These are phyloP conservation scores for Conops quadrifasciatus DNA, from an alignment of 2,888 invertebrate species.

Conservation along the genomic window DNA sequence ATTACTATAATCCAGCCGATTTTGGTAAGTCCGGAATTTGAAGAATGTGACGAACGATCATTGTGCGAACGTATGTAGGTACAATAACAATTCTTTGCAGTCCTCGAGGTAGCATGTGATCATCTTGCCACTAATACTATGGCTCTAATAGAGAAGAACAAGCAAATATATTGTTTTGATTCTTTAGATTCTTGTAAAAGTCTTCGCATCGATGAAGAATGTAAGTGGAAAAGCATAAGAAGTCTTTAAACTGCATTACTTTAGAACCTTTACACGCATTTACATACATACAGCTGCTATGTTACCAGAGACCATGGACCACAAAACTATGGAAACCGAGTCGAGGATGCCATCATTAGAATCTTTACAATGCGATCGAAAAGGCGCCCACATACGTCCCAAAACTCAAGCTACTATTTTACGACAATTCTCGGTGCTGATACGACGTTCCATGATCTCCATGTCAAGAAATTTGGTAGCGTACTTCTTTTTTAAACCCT, in stretches of 20 bases:
- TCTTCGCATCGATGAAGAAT: slow-evolving; percentile 45
- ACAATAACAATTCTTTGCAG: slow-evolving; percentile 43
- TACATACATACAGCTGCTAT: slow-evolving; percentile 14
- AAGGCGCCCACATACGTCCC: slow-evolving; percentile 42
- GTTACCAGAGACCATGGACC: neutral
- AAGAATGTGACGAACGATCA: neutral
- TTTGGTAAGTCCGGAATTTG: slow-evolving; percentile 76
- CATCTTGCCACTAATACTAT: slow-evolving; percentile 66
- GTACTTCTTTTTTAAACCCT: neutral
- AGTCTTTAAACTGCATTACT: no score
- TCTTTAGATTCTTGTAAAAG: neutral
- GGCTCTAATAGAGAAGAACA: slow-evolving; percentile 47
- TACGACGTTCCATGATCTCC: slow-evolving; percentile 65
- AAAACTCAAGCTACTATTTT: slow-evolving; percentile 59
- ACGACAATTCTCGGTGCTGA: slow-evolving; percentile 66
- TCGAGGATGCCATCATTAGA: no score
- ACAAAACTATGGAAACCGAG: neutral
- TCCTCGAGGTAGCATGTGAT: slow-evolving; percentile 71
- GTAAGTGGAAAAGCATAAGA: slow-evolving; percentile 43
- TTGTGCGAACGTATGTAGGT: neutral
- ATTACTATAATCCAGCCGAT: slow-evolving; percentile 90
- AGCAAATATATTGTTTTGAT: slow-evolving; percentile 41
- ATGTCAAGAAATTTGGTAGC: slow-evolving; percentile 64
- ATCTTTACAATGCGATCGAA: neutral
- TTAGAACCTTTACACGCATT: no score